Evolutionary conservation across 2,113 vertebrate genomes (phyloP), one percentile per base, ranked within the genome.

Genomic region (Zosterops japonicus): DNA sequence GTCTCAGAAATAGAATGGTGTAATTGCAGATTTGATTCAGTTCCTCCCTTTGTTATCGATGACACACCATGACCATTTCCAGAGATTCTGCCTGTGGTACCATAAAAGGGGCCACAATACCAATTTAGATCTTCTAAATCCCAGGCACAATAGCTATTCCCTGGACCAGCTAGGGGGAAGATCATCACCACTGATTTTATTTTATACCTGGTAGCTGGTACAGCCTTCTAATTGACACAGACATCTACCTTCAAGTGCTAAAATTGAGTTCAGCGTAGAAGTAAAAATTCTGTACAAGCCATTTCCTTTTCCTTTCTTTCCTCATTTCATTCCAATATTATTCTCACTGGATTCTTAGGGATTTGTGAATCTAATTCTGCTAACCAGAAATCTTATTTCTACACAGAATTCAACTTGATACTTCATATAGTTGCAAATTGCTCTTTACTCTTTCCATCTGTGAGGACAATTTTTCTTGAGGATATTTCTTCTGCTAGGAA

Each of bases 1-100:
- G 29, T 18, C 22, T 89, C 36, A 56, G 29, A 52, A 65, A 6
- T 7, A 52, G 33, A 64, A 8, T 7, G 21, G 12, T 35, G 18
- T 35, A 68, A 72, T 49, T 76, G 29, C 29, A 93, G 33, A 71
- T 79, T 81, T 59, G 14, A 64, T 52, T 42, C 23, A 63, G 42
- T 63, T 78, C 33, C 56, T 86, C 24, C 7, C 21, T 79, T 33
- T 47, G 20, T 68, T 33, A 72, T 49, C 2, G 0, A 33, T 35
- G 60, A 59, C 36, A 35, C 11, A 56, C 14, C 5, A 8, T 0
- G 0, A 29, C 0, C 1, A 28, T 79, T 68, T 79, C 70, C 70
- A 76, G 41, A 60, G n/a, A 15, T 76, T 75, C 83, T 76, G 28
- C 36, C 70, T 12, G 9, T 60, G 12, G 5, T 44, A 15, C 11